A percentile compares a stretch with the other conserved stretches of the same genome.
Conservation (phyloP, 2,888 invertebrate species). For the Spodoptera picta region DNA sequence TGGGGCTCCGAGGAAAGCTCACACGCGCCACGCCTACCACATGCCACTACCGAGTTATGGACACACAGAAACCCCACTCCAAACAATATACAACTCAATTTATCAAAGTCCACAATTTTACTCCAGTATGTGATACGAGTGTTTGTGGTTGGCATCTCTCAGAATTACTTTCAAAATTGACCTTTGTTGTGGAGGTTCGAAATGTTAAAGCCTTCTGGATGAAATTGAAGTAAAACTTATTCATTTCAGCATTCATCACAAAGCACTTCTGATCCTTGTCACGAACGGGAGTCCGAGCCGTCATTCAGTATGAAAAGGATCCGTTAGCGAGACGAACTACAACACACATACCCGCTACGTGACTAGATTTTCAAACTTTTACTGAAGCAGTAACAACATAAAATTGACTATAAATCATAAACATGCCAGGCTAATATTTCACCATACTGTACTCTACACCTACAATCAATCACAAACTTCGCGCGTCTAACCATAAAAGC, state of each 20-base stretch:
- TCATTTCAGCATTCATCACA: constrained; percentile 18
- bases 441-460: constrained; percentile 33
- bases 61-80: constrained; percentile 22
- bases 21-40: constrained; percentile 77
- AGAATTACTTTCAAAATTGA: not conserved
- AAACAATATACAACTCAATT: constrained; percentile 7
- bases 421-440: constrained; percentile 33
- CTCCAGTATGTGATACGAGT: too few relatives aligned
- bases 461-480: constrained; percentile 54
- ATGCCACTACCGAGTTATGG: constrained; percentile 21
- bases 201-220: not conserved
- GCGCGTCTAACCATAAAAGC: constrained; percentile 35
- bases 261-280: constrained; percentile 47
- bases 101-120: too few relatives aligned
- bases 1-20: constrained; percentile 77
- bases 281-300: constrained; percentile 33
- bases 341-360: constrained; percentile 24
- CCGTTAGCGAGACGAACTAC: constrained; percentile 21
- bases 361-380: constrained; percentile 29
- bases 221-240: not conserved
- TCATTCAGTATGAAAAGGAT: constrained; percentile 44
- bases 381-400: constrained; percentile 21
- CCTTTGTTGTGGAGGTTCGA: too few relatives aligned
- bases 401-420: constrained; percentile 29
- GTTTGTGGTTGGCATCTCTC: not conserved